These are phyloP conservation scores for Batillaria attramentaria DNA, from an alignment of 1,140 invertebrate genomes.

Conservation along the genomic window DNA sequence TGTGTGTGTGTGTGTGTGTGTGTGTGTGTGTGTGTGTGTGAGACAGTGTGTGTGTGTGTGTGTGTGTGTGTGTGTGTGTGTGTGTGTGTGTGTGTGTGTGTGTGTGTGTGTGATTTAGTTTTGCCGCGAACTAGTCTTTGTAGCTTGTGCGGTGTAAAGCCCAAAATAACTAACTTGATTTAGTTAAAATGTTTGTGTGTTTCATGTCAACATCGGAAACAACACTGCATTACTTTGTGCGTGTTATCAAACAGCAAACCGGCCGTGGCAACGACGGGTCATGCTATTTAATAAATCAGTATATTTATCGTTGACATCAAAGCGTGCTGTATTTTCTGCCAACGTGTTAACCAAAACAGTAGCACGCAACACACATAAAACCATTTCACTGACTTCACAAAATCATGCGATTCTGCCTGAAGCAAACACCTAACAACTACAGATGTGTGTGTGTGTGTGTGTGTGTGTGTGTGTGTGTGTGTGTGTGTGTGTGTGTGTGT, in stretches of 20 bases:
- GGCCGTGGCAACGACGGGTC: no score
- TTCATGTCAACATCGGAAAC: not conserved
- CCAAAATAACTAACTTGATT: not conserved
- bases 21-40: conserved; percentile 8
- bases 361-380: no score
- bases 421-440: no score
- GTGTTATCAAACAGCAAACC: not conserved
- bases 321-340: no score
- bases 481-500: not conserved
- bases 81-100: not conserved
- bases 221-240: not conserved
- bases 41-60: no score
- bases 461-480: not conserved
- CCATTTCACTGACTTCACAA: no score
- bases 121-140: not conserved
- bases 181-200: not conserved
- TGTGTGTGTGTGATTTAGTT: not conserved
- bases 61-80: not conserved
- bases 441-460: no score
- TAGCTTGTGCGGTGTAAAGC: not conserved
- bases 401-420: no score
- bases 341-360: no score
- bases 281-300: no score
- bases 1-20: conserved; percentile 1
- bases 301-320: no score